Evolutionary conservation across 2,888 invertebrate genomes (phyloP), one percentile per base, ranked within the genome.

Genomic region (Coelinius sp.): DNA sequence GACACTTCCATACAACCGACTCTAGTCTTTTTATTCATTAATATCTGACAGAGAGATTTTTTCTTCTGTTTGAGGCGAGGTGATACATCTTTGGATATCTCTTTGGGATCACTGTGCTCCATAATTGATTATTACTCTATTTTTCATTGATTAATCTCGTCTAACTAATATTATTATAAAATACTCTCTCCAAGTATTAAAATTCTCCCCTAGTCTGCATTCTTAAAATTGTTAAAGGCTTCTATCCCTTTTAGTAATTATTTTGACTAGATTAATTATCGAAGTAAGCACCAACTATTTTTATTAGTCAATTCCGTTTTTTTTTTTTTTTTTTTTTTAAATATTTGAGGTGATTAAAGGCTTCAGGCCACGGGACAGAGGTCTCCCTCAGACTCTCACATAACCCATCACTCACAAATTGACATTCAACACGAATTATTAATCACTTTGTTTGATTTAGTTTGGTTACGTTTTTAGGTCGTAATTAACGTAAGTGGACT

Each of bases 11-110:
- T 77, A 70, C 88, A 88, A 2, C 88, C 88, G 7, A 88, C 85
- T 75, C 84, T 84, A 1, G 88, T 88, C 71, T 88, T 88, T 71
- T 87, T 87, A 64, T 86, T 83, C 82, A 86, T 84, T 52, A 88
- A 77, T 74, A 88, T 82, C 49, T 84, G 85, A 73, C 88, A 88
- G 4, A 88, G 81, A 4, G 86, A 86, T 73, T 87, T 88, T 74
- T 88, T 88, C 71, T 86, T 86, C 69, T 86, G 84, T 71, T 87
- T 88, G 0, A 83, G 81, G 56, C 84, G 84, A 0, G 86, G 85
- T 12, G 85, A 86, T 44, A 79, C 71, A 10, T 85, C 65, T 22
- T 80, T 81, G 17, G 75, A 73, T 12, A 69, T 53, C 63, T 82
- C 81, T 59, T 76, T 81, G 5, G 79, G 79, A 63, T 83, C 81